Evolutionary conservation across 2,888 invertebrate genomes (phyloP), one percentile per base, ranked within the genome.

Genomic region (Agrotis exclamationis): DNA sequence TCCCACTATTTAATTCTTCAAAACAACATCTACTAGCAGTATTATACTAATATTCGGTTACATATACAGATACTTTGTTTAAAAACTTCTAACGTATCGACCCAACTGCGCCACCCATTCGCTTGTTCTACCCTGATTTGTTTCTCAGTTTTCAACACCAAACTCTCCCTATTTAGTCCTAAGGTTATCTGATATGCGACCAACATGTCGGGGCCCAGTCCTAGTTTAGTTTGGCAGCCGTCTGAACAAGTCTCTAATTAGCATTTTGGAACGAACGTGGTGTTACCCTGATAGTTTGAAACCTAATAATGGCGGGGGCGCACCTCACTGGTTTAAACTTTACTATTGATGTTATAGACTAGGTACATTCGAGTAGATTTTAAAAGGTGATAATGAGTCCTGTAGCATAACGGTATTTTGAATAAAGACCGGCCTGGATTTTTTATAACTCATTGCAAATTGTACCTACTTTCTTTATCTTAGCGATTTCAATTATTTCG

Each of bases 201-300:
- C 20, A 64, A 60, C 63, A 64, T 16, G 54, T 20, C 63, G 11
- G 11, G 13, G 13, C 18, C 22, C 33, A 47, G 45, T 69, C 53
- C 59, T 63, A 47, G 59, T 33, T 60, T 47, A 54, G 24, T 76
- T 76, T 70, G 76, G 76, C 63, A 64, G 59, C 63, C 70, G 56
- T 76, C 63, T 76, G 39, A 76, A 59, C 45, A 16, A 75, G 20
- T 57, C 24, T 14, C 18, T 70, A 64, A 76, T 76, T 76, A 70
- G 70, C 70, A 60, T 70, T 76, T 60, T 60, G 70, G 64, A 57
- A 60, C 28, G 47, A 39, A 57, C 39, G n/a, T 18, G 28, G 44
- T 39, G 63, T 56, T 47, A 22, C 39, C 47, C 63, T 47, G 60
- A 54, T 47, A 60, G 47, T 64, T 75, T 28, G 59, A 58, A 76